phyloP scores from a whole-genome alignment of 92 coral and sea anemone genomes.

The Palythoa heliodiscus region DNA sequence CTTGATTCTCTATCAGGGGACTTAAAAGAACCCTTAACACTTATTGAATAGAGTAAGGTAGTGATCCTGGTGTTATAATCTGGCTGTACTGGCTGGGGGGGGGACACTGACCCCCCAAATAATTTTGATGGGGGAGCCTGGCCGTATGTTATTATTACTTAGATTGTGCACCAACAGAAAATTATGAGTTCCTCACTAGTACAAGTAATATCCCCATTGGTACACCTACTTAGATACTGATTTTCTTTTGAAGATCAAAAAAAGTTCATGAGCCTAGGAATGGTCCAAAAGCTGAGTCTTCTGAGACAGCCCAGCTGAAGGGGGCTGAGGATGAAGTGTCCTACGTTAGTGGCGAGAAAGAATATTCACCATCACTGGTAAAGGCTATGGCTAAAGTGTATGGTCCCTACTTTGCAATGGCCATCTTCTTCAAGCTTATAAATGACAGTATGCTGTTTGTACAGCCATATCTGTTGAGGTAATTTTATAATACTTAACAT shows the following conservation, averaged over 20 bases:
- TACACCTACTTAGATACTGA: background rate
- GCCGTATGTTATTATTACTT: no score
- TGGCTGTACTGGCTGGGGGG: no score
- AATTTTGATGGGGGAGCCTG: no score
- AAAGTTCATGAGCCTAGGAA: background rate
- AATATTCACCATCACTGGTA: conserved; percentile 62
- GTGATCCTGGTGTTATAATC: no score
- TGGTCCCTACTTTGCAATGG: conserved; percentile 71
- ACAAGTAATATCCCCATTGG: no score
- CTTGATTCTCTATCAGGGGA: no score
- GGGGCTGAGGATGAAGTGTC: conserved; percentile 48
- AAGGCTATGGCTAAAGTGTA: conserved; percentile 71
- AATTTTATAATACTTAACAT: no score
- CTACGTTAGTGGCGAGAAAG: conserved; percentile 32
- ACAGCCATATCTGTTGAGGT: conserved; percentile 91
- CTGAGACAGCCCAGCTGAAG: conserved; percentile 53
- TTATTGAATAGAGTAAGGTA: no score
- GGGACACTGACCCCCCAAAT: no score
- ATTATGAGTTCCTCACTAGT: no score
- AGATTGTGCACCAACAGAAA: no score
- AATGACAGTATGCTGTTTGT: conserved; percentile 70
- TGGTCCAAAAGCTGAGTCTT: conserved; percentile 17
- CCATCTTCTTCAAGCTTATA: conserved; percentile 65
- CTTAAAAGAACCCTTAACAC: no score
- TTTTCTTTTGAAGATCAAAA: background rate